Evolutionary conservation across 2,113 vertebrate species (phyloP).

Genomic region (Ophiodon elongatus): DNA sequence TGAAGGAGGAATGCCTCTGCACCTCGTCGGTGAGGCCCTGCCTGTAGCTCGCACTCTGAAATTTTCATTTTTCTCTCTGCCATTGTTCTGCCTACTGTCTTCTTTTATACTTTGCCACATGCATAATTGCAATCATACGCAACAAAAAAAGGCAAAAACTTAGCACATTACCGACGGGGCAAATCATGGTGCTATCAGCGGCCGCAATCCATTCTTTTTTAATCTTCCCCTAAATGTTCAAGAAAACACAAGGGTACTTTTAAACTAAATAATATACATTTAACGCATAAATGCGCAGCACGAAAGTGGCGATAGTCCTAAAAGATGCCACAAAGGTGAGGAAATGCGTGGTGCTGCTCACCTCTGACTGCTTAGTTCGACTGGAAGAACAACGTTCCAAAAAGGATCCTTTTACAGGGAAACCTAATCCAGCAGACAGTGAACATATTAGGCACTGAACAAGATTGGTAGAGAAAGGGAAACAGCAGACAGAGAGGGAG

Average conservation of each 20-base stretch:
- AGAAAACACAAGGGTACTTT: background rate
- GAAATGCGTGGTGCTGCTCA: background rate
- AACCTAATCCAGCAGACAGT: constrained; percentile 51
- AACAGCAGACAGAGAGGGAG: constrained; percentile 51
- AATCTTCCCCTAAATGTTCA: background rate
- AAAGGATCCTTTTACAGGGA: constrained; percentile 43
- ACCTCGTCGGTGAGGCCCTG: no score
- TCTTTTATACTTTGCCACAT: background rate
- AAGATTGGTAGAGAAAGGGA: constrained; percentile 57
- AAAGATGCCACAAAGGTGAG: constrained; percentile 11
- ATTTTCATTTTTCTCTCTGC: background rate
- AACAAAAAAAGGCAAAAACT: background rate
- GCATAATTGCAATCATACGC: background rate
- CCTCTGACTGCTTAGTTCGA: constrained; percentile 18
- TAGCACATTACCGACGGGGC: no score
- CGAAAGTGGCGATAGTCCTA: background rate
- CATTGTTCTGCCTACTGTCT: background rate
- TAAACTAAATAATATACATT: background rate
- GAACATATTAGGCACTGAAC: constrained; percentile 58
- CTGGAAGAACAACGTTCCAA: constrained; percentile 24
- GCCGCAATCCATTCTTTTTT: background rate
- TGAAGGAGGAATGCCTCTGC: no score
- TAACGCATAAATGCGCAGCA: background rate
- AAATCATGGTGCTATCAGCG: background rate
- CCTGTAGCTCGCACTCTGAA: background rate